Percentiles rank a stretch among this genome's conserved stretches.
phyloP scores from a whole-genome alignment of 2,888 invertebrate genomes.

The Sminthurides aquaticus region DNA sequence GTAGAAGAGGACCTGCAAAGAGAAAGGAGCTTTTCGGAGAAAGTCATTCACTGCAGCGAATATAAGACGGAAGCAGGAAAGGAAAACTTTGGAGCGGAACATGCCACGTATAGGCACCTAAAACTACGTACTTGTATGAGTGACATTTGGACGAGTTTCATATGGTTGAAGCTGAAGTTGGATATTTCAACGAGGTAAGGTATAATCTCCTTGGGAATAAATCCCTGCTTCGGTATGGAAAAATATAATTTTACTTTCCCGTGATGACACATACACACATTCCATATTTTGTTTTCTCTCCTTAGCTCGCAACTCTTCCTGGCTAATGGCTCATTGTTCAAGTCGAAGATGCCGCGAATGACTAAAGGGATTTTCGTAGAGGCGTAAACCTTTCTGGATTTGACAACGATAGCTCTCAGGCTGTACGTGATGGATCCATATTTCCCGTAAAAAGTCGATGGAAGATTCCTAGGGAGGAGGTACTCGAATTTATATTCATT shows the following conservation, averaged over 20 bases:
- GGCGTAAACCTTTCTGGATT: slow-evolving; percentile 13
- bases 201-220: slow-evolving; percentile 11
- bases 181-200: slow-evolving; percentile 13
- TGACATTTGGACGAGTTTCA: slow-evolving; percentile 13
- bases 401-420: slow-evolving; percentile 5
- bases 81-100: too few species aligned
- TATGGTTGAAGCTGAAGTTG: slow-evolving; percentile 18
- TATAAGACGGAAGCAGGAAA: too few species aligned
- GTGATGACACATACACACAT: slow-evolving; percentile 20
- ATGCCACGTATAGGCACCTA: too few species aligned
- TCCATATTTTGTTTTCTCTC: slow-evolving; percentile 18
- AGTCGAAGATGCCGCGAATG: slow-evolving; percentile 31
- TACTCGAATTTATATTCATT: slow-evolving; percentile 19
- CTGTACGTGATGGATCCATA: slow-evolving; percentile 11
- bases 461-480: slow-evolving; percentile 8
- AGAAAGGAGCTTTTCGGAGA: not conserved
- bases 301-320: slow-evolving; percentile 13
- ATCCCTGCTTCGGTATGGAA: slow-evolving; percentile 15
- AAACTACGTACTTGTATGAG: slow-evolving; percentile 16
- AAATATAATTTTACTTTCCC: slow-evolving; percentile 17
- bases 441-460: slow-evolving; percentile 13
- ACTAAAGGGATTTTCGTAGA: slow-evolving; percentile 26
- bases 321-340: slow-evolving; percentile 27
- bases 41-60: not conserved
- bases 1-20: slow-evolving; percentile 11